Evolutionary conservation across 1,140 invertebrate genomes (phyloP), one percentile per base, ranked within the genome.

Genomic region (Eubasilissa regina): DNA sequence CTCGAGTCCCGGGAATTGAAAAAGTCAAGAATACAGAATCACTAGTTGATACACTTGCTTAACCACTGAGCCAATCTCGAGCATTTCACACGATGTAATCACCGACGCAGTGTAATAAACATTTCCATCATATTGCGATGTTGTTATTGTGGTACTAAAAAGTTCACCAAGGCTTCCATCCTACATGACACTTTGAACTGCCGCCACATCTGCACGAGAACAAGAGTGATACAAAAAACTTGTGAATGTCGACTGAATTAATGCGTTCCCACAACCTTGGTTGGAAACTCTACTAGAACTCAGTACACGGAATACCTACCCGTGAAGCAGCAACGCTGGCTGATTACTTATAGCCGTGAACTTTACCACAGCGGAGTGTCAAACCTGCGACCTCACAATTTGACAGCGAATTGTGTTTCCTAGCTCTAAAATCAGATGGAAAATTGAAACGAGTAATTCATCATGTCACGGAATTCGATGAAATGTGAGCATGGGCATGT

Each of bases 241-340:
- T 21, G 25, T 73, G 70, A 73, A 73, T 73, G 70, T 51, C 17
- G 25, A 25, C 70, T 73, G 70, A 73, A 73, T 73, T 73, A 73
- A 73, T 73, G 0, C 21, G 47, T 73, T 73, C 70, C 51, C 70
- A 73, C 21, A 73, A 55, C 70, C 70, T 73, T 73, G 19, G 13
- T 12, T 55, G 21, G 66, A 19, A 7, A 19, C 11, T 47, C 8
- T 12, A 7, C 62, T 44, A 44, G 35, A 15, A 12, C 11, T n/a
- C 43, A 44, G 45, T 44, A 17, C 25, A 45, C 8, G 11, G n/a
- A 55, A 55, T 15, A 58, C 55, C 55, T 19, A 21, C 9, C 12
- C 15, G 55, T 15, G 55, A 17, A 58, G 55, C 55, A 11, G 21
- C 15, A 6, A 1, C 25, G 25, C 25, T 1, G 25, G 6, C 1